phyloP scores from a whole-genome alignment of 2,888 invertebrate genomes.

The Erynnis tages region DNA sequence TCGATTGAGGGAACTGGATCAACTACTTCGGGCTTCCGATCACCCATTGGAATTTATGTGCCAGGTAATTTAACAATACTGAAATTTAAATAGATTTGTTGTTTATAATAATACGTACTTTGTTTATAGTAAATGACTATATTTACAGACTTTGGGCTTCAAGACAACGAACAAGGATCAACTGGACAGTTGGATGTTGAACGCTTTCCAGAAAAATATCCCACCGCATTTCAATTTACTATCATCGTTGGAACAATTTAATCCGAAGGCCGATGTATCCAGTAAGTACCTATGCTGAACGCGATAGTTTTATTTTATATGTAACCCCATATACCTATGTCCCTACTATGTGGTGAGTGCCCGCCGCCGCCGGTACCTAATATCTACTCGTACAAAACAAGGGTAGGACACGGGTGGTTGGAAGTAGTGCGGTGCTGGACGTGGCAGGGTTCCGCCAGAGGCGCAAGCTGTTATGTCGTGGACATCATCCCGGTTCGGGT shows the following conservation, averaged over 20 bases:
- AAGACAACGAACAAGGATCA: slow-evolving; percentile 89
- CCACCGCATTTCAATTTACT: slow-evolving; percentile 93
- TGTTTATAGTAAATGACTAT: neutral
- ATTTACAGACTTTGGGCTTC: slow-evolving; percentile 87
- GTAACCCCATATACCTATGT: too few relatives aligned
- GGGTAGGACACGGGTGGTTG: too few relatives aligned
- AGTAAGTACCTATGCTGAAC: slow-evolving; percentile 62
- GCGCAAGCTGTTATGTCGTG: too few relatives aligned
- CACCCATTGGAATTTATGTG: slow-evolving; percentile 94
- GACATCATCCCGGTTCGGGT: too few relatives aligned
- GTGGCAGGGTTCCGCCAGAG: too few relatives aligned
- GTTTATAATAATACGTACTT: neutral
- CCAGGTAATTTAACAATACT: slow-evolving; percentile 79
- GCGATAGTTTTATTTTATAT: neutral
- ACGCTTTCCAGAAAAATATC: slow-evolving; percentile 90
- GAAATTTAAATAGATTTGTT: neutral
- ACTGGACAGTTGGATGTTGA: slow-evolving; percentile 90
- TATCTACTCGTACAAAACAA: too few relatives aligned
- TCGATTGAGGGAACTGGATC: slow-evolving; percentile 90
- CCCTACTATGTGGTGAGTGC: too few relatives aligned
- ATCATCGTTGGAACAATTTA: slow-evolving; percentile 77
- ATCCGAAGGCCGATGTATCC: slow-evolving; percentile 75
- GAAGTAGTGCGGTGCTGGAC: too few relatives aligned
- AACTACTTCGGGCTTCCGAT: slow-evolving; percentile 88
- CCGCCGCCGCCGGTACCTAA: too few relatives aligned